Evolutionary conservation across 2,888 invertebrate species (phyloP).

Genomic region (Portevinia maculata): DNA sequence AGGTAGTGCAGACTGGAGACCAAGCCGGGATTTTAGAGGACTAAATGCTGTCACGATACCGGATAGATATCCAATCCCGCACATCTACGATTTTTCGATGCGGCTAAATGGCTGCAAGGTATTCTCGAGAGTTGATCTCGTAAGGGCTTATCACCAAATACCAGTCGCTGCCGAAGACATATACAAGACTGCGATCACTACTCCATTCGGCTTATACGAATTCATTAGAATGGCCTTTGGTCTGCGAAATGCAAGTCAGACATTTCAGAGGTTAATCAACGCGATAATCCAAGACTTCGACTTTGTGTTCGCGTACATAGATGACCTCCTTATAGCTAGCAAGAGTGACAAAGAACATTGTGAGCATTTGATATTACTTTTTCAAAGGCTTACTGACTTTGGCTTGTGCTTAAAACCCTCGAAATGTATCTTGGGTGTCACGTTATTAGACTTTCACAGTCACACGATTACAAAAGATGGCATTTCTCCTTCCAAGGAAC

Average conservation of each 20-base stretch:
- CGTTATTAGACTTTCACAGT: neutral
- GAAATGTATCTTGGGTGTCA: neutral
- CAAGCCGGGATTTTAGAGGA: slow-evolving; percentile 32
- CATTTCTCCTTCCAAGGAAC: neutral
- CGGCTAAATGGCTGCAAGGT: no score
- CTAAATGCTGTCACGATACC: slow-evolving; percentile 23
- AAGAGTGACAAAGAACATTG: neutral
- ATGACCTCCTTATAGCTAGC: slow-evolving; percentile 3
- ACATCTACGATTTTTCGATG: slow-evolving; percentile 14
- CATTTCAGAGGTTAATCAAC: no score
- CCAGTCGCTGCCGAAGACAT: neutral
- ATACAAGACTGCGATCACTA: neutral
- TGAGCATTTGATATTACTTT: neutral
- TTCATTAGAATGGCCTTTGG: no score
- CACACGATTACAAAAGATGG: neutral
- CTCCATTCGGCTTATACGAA: slow-evolving; percentile 5
- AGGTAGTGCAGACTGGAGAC: slow-evolving; percentile 22
- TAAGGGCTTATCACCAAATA: slow-evolving; percentile 14
- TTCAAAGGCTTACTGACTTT: neutral
- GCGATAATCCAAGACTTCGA: neutral
- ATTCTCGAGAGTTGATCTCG: neutral
- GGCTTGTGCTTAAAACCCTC: neutral
- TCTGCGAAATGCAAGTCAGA: no score
- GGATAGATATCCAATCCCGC: neutral
- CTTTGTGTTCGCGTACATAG: neutral